These are phyloP conservation scores for Erynnis tages DNA, from an alignment of 2,888 invertebrate species.

Conservation along the genomic window DNA sequence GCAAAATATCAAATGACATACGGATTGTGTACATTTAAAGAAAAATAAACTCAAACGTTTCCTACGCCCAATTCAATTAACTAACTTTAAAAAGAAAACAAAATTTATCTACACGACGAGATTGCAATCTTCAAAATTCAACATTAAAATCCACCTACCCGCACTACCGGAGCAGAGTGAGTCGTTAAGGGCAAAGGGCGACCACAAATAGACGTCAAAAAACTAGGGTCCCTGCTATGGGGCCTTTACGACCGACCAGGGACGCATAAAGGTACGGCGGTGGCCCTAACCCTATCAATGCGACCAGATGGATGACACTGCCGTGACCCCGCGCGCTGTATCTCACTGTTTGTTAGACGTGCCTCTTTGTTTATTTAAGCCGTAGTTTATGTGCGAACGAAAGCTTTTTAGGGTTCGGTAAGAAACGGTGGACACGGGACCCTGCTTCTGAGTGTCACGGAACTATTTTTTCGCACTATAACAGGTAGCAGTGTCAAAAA, in stretches of 20 bases:
- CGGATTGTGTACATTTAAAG: too few species aligned
- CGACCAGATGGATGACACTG: constrained; percentile 77
- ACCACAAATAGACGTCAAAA: constrained; percentile 81
- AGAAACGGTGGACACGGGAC: too few species aligned
- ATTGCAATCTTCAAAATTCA: constrained; percentile 37
- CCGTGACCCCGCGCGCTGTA: constrained; percentile 62
- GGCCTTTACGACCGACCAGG: constrained; percentile 74
- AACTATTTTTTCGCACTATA: too few species aligned
- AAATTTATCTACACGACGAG: constrained; percentile 14
- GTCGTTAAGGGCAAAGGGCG: constrained; percentile 70
- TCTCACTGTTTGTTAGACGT: constrained; percentile 63
- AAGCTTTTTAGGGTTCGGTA: neutral
- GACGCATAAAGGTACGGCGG: constrained; percentile 79
- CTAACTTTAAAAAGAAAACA: constrained; percentile 5
- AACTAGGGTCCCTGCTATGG: constrained; percentile 70
- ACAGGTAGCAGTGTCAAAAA: too few species aligned
- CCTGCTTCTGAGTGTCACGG: too few species aligned
- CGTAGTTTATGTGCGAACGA: constrained; percentile 74
- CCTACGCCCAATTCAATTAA: constrained; percentile 6
- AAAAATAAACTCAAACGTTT: too few species aligned
- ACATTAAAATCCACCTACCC: constrained; percentile 42
- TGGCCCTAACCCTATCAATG: constrained; percentile 80
- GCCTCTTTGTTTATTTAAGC: constrained; percentile 71
- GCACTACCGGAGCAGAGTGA: constrained; percentile 45
- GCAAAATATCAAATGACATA: too few species aligned